Evolutionary conservation across 1,140 invertebrate species (phyloP), one percentile per base, ranked within the genome.

Genomic region (Halotydeus destructor): DNA sequence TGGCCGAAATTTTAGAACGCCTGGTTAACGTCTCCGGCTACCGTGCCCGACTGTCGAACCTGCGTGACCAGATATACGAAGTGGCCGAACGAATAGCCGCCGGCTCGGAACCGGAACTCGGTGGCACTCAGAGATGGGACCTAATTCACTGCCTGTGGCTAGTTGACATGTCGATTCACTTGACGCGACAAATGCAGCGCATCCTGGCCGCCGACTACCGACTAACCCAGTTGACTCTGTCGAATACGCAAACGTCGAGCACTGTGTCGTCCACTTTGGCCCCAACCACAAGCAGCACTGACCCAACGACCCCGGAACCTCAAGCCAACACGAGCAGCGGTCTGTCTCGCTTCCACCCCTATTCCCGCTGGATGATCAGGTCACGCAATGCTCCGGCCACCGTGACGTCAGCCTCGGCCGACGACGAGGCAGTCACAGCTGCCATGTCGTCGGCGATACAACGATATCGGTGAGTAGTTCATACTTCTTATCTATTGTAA

Each of bases 161-260:
- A 16, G 43, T 39, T 28, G 43, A 36, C 31, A 24, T 39, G 22
- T 26, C 14, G 11, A 39, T 39, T 30, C 38, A 39, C 12, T 26
- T 39, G 12, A 45, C 44, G 3, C n/a, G 30, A 2, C 39, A 44
- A n/a, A 44, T 45, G 44, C 44, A 45, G 23, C 18, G 40, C 9
- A 45, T 44, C 12, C 24, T 45, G 14, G 38, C 41, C 2, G 31
- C 41, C 12, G 40, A 45, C 38, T 26, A 32, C 18, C 14, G 38
- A 19, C 31, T 41, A 12, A 41, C 41, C 2, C 40, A 40, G 14
- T 37, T 40, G 6, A 18, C 34, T 3, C 22, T 36, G 5, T 18
- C 12, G 3, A 30, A 30, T 30, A 9, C 28, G 14, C 16, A 11
- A 14, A 18, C 34, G 12, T 5, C 22, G 12, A n/a, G 12, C 12